These are phyloP conservation scores for Pristionchus arcanus DNA, from an alignment of 2,888 invertebrate species.

Conservation along the genomic window DNA sequence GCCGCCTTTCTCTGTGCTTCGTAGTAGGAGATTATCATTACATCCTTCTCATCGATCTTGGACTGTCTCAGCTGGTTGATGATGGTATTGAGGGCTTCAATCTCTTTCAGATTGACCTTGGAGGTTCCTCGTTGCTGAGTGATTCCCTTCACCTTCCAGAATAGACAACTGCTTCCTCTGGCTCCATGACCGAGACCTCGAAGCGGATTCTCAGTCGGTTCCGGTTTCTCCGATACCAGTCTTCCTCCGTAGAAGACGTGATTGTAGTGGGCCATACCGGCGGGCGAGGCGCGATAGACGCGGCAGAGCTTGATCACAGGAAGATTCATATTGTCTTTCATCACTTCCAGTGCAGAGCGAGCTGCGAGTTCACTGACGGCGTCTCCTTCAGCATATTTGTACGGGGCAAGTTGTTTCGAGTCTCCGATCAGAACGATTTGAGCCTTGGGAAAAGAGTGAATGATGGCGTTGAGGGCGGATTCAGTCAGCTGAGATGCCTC, in stretches of 20 bases:
- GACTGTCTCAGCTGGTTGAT: neutral
- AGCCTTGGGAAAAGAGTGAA: neutral
- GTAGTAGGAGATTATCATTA: constrained; percentile 28
- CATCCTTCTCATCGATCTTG: constrained; percentile 1
- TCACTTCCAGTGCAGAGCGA: neutral
- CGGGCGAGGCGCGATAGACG: neutral
- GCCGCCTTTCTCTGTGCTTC: constrained; percentile 18
- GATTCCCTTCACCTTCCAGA: constrained; percentile 10
- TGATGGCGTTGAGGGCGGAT: neutral
- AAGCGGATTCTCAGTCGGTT: neutral
- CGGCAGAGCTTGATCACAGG: neutral
- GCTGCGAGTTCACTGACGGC: neutral
- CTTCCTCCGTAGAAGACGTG: neutral
- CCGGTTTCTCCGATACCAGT: neutral
- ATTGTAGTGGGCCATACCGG: neutral
- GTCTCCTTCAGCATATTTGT: neutral
- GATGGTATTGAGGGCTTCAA: neutral
- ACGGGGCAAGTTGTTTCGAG: neutral
- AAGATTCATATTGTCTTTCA: neutral
- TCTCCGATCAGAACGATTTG: constrained; percentile 40
- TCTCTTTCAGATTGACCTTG: neutral
- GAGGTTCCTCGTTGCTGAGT: neutral
- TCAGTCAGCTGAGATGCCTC: neutral
- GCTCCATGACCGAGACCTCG: neutral
- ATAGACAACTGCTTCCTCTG: neutral